Evolutionary conservation across 2,888 invertebrate genomes (phyloP), one percentile per base, ranked within the genome.

Genomic region (Plusia festucae): DNA sequence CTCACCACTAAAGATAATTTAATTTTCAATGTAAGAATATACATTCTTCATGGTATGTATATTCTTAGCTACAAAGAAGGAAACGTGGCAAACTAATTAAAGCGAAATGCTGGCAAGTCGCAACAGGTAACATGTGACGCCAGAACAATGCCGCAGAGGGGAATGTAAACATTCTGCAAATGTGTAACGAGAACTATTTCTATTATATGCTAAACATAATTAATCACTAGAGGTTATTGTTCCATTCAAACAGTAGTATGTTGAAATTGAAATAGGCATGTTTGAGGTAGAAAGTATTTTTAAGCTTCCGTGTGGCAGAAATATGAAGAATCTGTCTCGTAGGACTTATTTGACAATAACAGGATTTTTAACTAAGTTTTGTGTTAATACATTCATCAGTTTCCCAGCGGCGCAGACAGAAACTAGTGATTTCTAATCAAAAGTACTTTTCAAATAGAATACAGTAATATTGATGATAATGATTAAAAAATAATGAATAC

Each of bases 141-240:
- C 57, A 60, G 27, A 63, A 82, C 78, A 83, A 82, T 78, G 67
- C 67, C 65, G 27, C 66, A 68, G 52, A 53, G 49, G 63, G 67
- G 73, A 81, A 82, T 74, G 77, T 78, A 78, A 82, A 84, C 78
- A 82, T 55, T 53, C 53, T 57, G 65, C 60, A 59, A 68, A 73
- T 70, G 67, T 77, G 76, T 77, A 75, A 81, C 68, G 68, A 69
- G 56, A 65, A 73, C 60, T 74, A 79, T 79, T 82, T 73, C 60
- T 78, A 75, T 77, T 76, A 73, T 56, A 24, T 56, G 53, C 56
- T 15, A 55, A 68, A 56, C 58, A 65, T 51, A 62, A 73, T 70
- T 74, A 75, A 75, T 75, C 69, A 80, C 34, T 55, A 54, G 54
- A 27, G 57, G 60, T 67, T 64, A 64, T 67, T 72, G 67, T 67